These are phyloP conservation scores for Monodelphis domestica DNA, from an alignment of 2,797 vertebrate genomes.

Conservation along the genomic window DNA sequence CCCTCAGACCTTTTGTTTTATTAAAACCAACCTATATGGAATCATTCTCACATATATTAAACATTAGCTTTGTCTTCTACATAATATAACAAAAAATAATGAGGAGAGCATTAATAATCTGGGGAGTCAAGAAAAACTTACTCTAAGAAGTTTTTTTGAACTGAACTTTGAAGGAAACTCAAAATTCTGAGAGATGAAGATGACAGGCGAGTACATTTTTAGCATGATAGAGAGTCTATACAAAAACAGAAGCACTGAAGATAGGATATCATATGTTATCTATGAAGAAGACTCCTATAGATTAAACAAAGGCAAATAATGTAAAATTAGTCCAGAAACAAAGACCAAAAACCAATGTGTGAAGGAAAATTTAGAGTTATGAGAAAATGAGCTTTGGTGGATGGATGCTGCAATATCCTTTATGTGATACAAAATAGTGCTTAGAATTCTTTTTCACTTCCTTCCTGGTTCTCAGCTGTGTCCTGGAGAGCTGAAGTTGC, in stretches of 20 bases:
- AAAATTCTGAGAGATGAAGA: not conserved
- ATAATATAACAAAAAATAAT: not conserved
- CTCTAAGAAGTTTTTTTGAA: not conserved
- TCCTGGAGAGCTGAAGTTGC: not conserved
- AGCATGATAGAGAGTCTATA: not conserved
- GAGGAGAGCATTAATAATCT: not conserved
- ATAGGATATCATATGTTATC: not conserved
- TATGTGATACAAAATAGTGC: not conserved
- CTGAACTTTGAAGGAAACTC: not conserved
- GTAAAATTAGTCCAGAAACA: not conserved
- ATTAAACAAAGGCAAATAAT: not conserved
- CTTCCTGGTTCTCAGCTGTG: not conserved
- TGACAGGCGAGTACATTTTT: not conserved
- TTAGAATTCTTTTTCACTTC: not conserved
- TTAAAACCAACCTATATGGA: not conserved
- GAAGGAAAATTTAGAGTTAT: not conserved
- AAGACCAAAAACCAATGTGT: not conserved
- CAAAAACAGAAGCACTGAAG: not conserved
- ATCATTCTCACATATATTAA: not conserved
- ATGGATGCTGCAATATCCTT: not conserved
- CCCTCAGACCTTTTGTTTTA: not conserved
- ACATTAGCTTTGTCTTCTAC: not conserved
- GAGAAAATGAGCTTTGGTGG: not conserved
- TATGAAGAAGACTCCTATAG: not conserved
- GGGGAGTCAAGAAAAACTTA: not conserved